A percentile compares a stretch with the other conserved stretches of the same genome.
phyloP scores from a whole-genome alignment of 1,140 invertebrate genomes.

The Cydia splendana region DNA sequence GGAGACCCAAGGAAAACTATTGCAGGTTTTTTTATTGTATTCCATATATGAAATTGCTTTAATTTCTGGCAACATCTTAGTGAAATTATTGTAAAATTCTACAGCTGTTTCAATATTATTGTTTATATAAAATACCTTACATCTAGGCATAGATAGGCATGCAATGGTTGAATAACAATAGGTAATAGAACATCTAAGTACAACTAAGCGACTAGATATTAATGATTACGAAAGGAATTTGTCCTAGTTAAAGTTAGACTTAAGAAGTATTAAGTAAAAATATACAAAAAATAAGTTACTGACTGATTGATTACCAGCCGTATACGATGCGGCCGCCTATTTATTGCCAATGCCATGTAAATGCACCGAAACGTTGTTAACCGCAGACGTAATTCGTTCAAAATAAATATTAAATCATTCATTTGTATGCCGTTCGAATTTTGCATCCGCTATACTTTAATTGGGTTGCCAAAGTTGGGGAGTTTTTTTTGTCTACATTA shows the following conservation, averaged over 20 bases:
- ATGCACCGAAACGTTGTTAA: constrained; percentile 28
- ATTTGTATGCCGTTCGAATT: neutral
- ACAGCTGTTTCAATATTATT: constrained; percentile 4
- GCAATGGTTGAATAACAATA: too few species aligned
- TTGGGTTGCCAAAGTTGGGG: neutral
- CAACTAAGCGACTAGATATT: too few species aligned
- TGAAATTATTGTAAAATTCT: neutral
- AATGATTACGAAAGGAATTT: neutral
- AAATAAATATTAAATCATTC: constrained; percentile 28
- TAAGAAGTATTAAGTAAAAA: neutral
- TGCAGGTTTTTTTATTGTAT: constrained; percentile 83
- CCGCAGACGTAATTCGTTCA: constrained; percentile 25
- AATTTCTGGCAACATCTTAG: neutral
- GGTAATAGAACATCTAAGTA: too few species aligned
- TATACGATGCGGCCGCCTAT: neutral
- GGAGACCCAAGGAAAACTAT: constrained; percentile 88
- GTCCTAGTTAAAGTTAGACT: neutral
- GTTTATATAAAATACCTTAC: neutral
- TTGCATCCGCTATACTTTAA: neutral
- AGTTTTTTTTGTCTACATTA: neutral
- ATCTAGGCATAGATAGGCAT: neutral
- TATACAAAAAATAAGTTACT: constrained; percentile 32
- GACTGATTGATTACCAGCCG: neutral
- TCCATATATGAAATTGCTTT: neutral
- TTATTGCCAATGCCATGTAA: constrained; percentile 6